Evolutionary conservation across 1,140 invertebrate species (phyloP), one percentile per base, ranked within the genome.

Genomic region (Hyles vespertilio): DNA sequence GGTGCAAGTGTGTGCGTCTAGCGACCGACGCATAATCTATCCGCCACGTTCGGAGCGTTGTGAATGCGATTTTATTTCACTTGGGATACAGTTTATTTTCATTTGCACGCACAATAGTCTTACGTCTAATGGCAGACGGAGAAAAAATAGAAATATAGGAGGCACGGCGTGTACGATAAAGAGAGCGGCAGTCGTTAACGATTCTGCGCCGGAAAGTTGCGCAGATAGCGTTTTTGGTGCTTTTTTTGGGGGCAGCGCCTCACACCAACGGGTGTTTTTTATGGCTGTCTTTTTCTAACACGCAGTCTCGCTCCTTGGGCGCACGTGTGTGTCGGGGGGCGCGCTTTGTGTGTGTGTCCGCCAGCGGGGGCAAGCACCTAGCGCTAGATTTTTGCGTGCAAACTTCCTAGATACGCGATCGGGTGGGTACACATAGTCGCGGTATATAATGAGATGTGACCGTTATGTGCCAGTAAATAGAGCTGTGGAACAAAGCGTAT

Each of bases 101-200:
- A 68, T 46, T 5, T 66, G 63, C 2, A 5, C 9, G n/a, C 32
- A 33, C 48, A 64, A 64, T 69, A 59, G 77, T 89, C 86, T 87
- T 89, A 87, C 70, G 86, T 74, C 86, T 78, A 81, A 86, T 82
- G 61, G 81, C 59, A 40, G 73, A 70, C 74, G 79, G 76, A 87
- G 86, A 87, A 89, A 89, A 89, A 89, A 87, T 89, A 86, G 86
- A 89, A 89, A 89, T 89, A 89, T 89, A 89, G 84, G 84, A 86
- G 85, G 79, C 79, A 79, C 77, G 74, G 79, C 77, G 78, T 83
- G 77, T 77, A 87, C 82, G 85, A 88, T 88, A 88, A 88, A 88
- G 84, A 88, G 85, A 87, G 82, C 81, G 78, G 77, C 81, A 85
- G 81, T 85, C 82, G 84, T 87, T 88, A 88, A 88, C 85, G 84